Evolutionary conservation across 2,888 invertebrate species (phyloP).

Genomic region (Ennomos erosarius): DNA sequence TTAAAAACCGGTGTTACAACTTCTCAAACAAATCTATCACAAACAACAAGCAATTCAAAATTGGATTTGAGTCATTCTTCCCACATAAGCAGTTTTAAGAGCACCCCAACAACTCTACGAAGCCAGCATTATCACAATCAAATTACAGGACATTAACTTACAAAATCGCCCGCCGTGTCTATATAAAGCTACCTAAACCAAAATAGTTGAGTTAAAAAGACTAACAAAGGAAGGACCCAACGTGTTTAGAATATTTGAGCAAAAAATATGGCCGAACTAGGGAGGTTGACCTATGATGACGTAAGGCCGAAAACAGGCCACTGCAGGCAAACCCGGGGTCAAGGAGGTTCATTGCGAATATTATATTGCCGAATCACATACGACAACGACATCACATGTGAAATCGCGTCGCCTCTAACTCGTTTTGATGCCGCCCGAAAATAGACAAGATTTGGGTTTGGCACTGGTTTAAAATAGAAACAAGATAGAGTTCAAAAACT

Average conservation of each 20-base stretch:
- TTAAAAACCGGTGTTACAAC: too few relatives aligned
- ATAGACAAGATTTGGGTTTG: conserved; percentile 15
- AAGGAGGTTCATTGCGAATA: conserved; percentile 78
- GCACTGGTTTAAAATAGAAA: background rate
- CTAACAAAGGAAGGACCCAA: conserved; percentile 78
- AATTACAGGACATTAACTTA: conserved; percentile 34
- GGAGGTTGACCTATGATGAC: conserved; percentile 83
- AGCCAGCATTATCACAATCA: conserved; percentile 16
- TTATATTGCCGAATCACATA: conserved; percentile 60
- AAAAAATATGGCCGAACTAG: conserved; percentile 78
- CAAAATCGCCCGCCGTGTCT: conserved; percentile 52
- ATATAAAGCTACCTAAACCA: conserved; percentile 63
- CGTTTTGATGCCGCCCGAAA: conserved; percentile 20
- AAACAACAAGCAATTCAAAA: conserved; percentile 16
- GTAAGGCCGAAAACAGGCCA: conserved; percentile 81
- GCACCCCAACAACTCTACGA: conserved; percentile 12
- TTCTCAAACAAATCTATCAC: too few relatives aligned
- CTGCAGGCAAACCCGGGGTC: conserved; percentile 64
- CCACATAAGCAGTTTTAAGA: conserved; percentile 29
- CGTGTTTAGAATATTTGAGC: conserved; percentile 68
- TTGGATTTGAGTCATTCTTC: conserved; percentile 27
- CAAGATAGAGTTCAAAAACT: too few relatives aligned
- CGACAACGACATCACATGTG: conserved; percentile 48
- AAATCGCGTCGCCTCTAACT: conserved; percentile 40
- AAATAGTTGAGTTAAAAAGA: conserved; percentile 75